Evolutionary conservation across 2,113 vertebrate species (phyloP).

Genomic region (Phyllostomus hastatus): DNA sequence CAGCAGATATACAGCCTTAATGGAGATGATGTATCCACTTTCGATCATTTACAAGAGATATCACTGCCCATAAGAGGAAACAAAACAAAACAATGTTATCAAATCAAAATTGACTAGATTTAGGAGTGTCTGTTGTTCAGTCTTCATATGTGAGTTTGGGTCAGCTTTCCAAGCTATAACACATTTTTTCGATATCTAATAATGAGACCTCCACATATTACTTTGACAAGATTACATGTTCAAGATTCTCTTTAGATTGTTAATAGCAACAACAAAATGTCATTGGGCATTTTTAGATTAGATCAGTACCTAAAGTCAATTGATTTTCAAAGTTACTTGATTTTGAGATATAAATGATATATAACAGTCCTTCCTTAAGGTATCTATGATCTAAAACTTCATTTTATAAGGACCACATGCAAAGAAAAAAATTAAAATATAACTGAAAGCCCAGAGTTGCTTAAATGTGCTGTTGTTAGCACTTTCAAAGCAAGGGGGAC

Average conservation of each 20-base stretch:
- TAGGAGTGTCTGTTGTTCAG: not conserved
- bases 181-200: not conserved
- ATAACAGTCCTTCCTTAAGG: conserved; percentile 65
- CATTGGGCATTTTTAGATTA: conserved; percentile 47
- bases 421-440: conserved; percentile 30
- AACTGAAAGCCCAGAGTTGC: conserved; percentile 52
- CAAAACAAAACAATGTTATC: not conserved
- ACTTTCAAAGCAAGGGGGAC: conserved; percentile 76
- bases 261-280: conserved; percentile 33
- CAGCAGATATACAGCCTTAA: not conserved
- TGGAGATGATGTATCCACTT: conserved; percentile 34
- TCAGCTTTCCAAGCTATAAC: not conserved
- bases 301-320: conserved; percentile 43
- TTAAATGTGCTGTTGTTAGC: conserved; percentile 77
- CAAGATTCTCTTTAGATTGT: conserved; percentile 41
- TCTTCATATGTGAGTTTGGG: not conserved
- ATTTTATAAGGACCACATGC: conserved; percentile 79
- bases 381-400: conserved; percentile 70
- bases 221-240: conserved; percentile 9
- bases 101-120: not conserved
- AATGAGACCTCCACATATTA: not conserved
- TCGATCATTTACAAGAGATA: not conserved
- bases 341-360: conserved; percentile 43
- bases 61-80: not conserved
- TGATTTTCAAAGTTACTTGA: conserved; percentile 59